Evolutionary conservation across 2,113 vertebrate species (phyloP).

Genomic region (Melospiza georgiana): DNA sequence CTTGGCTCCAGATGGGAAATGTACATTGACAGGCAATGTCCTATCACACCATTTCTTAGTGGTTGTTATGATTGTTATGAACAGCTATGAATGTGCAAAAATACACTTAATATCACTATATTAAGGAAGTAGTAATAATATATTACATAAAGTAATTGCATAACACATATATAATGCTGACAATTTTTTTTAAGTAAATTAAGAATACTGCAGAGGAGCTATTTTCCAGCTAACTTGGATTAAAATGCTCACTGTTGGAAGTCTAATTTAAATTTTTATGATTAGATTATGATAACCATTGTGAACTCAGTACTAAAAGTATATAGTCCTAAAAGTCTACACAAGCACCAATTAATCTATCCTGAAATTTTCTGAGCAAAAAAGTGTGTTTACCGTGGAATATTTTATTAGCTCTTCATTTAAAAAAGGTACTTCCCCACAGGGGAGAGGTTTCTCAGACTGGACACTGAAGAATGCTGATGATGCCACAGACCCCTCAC

Average conservation of each 20-base stretch:
- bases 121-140: slow-evolving; percentile 5
- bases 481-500: neutral
- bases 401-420: slow-evolving; percentile 35
- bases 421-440: neutral
- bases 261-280: slow-evolving; percentile 62
- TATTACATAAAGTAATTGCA: neutral
- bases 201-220: slow-evolving; percentile 12
- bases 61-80: neutral
- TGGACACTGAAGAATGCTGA: slow-evolving; percentile 25
- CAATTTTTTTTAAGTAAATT: slow-evolving; percentile 41
- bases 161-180: slow-evolving; percentile 16
- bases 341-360: slow-evolving; percentile 41
- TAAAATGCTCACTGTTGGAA: slow-evolving; percentile 31
- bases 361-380: neutral
- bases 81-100: neutral
- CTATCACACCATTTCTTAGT: neutral
- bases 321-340: slow-evolving; percentile 20
- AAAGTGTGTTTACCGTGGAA: slow-evolving; percentile 44
- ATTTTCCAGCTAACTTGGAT: slow-evolving; percentile 7
- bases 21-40: neutral
- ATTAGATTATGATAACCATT: slow-evolving; percentile 49
- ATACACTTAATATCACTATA: neutral
- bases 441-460: neutral
- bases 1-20: neutral
- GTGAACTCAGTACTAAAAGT: slow-evolving; percentile 33